A percentile compares a stretch with the other conserved stretches of the same genome.
Conservation (phyloP, 2,113 vertebrate genomes). For the Archilochus colubris region DNA sequence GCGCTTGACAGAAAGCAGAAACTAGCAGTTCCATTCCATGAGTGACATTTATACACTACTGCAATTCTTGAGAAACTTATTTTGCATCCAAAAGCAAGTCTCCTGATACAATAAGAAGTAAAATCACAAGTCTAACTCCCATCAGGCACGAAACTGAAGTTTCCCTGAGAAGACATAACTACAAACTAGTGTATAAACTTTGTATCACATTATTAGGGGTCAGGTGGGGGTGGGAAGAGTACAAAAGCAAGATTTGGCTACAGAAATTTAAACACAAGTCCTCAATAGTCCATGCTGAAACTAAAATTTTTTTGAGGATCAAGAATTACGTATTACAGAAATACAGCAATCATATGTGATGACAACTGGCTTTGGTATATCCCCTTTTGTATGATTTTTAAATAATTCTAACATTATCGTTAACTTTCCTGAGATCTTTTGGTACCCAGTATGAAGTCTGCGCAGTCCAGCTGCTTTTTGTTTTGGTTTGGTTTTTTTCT, state of each 20-base stretch:
- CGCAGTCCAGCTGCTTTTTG: neutral
- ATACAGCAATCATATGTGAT: neutral
- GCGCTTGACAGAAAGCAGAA: neutral
- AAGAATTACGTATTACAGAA: neutral
- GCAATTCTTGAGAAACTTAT: neutral
- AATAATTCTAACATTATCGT: neutral
- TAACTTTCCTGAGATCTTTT: slow-evolving; percentile 62
- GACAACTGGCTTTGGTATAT: slow-evolving; percentile 52
- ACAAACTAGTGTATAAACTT: neutral
- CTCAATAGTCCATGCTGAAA: neutral
- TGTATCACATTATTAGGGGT: neutral
- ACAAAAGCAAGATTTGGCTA: slow-evolving; percentile 3
- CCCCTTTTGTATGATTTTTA: neutral
- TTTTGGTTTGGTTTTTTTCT: too few species aligned
- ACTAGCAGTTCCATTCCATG: neutral
- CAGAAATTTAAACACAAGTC: neutral
- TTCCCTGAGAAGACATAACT: slow-evolving; percentile 70
- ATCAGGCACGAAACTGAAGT: slow-evolving; percentile 39
- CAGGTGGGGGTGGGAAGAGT: neutral
- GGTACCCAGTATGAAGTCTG: neutral
- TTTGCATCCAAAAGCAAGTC: neutral
- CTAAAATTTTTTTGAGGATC: neutral
- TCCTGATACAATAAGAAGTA: neutral
- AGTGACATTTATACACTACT: neutral
- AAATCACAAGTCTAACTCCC: neutral